phyloP scores from a whole-genome alignment of 2,888 invertebrate species.

The Pteria penguin region DNA sequence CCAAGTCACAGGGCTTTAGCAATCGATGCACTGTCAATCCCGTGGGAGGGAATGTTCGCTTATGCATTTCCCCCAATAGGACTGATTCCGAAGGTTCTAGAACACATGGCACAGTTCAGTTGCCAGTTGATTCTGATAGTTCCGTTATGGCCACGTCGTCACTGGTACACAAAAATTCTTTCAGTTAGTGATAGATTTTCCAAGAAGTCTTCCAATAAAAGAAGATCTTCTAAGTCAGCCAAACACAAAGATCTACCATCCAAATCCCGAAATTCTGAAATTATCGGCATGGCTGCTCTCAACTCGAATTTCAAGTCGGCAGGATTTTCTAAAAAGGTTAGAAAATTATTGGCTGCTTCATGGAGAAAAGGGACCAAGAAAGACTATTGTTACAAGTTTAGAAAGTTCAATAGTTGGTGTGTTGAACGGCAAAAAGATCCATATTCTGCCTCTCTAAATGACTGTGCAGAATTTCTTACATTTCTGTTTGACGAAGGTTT shows the following conservation, averaged over 20 bases:
- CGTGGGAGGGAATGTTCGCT: conserved; percentile 44
- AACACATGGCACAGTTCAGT: conserved; percentile 34
- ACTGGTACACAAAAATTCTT: conserved; percentile 35
- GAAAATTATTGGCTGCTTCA: conserved; percentile 41
- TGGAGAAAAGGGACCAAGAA: conserved; percentile 46
- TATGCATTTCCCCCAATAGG: conserved; percentile 49
- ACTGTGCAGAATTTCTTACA: conserved; percentile 35
- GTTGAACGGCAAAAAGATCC: conserved; percentile 49
- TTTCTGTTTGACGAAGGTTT: background rate
- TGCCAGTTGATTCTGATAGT: conserved; percentile 50
- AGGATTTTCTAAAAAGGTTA: conserved; percentile 43
- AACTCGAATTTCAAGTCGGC: conserved; percentile 35
- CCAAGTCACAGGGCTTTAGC: conserved; percentile 29
- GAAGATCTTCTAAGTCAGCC: conserved; percentile 35
- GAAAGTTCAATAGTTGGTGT: conserved; percentile 50
- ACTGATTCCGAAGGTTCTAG: conserved; percentile 42
- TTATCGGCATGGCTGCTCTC: conserved; percentile 51
- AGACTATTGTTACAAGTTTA: conserved; percentile 45
- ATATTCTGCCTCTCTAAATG: conserved; percentile 35
- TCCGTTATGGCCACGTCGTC: conserved; percentile 43
- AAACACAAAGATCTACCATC: conserved; percentile 39
- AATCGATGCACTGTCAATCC: conserved; percentile 45
- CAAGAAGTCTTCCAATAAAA: conserved; percentile 19
- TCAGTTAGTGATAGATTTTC: conserved; percentile 22
- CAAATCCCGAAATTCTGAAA: conserved; percentile 35